Percentiles rank a stretch among this genome's conserved stretches.
phyloP scores from a whole-genome alignment of 2,113 vertebrate genomes.

The Cebus imitator region DNA sequence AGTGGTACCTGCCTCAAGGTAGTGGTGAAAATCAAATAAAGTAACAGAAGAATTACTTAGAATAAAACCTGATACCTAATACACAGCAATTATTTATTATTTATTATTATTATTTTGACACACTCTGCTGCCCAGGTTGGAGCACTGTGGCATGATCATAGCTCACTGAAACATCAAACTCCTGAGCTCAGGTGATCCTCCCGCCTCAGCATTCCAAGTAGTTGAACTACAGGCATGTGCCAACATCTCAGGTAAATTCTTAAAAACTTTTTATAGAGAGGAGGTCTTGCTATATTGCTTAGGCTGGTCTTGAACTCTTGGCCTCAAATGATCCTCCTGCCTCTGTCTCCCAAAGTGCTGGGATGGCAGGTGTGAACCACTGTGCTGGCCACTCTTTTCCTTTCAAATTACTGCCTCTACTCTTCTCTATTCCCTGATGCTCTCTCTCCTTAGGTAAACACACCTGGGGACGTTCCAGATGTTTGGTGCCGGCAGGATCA shows the following conservation, averaged over 20 bases:
- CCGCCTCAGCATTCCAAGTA: not conserved
- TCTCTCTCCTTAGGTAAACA: not conserved
- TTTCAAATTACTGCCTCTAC: not conserved
- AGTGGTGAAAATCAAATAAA: not conserved
- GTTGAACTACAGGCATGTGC: not conserved
- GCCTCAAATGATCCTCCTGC: not conserved
- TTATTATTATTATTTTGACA: no score
- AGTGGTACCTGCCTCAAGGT: not conserved
- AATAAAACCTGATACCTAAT: not conserved
- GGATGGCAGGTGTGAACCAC: not conserved
- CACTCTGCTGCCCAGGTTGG: not conserved
- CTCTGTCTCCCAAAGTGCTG: not conserved
- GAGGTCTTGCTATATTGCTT: not conserved
- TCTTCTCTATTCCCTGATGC: rapidly evolving
- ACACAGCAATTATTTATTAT: no score
- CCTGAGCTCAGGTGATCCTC: not conserved
- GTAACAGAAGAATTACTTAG: no score
- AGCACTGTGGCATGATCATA: not conserved
- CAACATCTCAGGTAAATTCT: not conserved
- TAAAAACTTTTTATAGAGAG: not conserved
- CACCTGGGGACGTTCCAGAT: conserved; percentile 8
- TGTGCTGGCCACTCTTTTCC: not conserved
- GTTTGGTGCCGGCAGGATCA: not conserved
- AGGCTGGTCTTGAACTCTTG: not conserved
- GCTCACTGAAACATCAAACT: not conserved